Percentiles rank a stretch among this genome's conserved stretches.
Evolutionary conservation across 2,113 vertebrate species (phyloP).

Genomic region (Noctilio leporinus): DNA sequence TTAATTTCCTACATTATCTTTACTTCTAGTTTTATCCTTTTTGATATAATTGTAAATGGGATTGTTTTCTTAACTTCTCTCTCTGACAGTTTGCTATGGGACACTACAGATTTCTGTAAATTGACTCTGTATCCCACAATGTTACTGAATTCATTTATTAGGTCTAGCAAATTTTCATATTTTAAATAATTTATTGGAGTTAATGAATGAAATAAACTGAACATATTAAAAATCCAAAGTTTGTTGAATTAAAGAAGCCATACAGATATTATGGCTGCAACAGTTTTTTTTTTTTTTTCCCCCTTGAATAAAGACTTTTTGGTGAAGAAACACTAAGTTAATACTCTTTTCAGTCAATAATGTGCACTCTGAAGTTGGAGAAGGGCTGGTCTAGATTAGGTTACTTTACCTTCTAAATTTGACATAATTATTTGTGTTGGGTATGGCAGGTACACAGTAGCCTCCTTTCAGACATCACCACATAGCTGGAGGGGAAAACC

Average conservation of each 20-base stretch:
- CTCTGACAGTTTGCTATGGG: not conserved
- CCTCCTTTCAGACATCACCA: not conserved
- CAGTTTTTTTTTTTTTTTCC: not conserved
- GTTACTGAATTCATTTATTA: not conserved
- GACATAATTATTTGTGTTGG: not conserved
- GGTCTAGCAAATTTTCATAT: not conserved
- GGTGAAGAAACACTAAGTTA: not conserved
- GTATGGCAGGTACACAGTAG: not conserved
- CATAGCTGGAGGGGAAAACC: not conserved
- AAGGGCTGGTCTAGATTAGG: not conserved
- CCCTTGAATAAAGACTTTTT: not conserved
- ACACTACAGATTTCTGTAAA: not conserved
- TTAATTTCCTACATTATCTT: not conserved
- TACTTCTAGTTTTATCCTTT: not conserved
- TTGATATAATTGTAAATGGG: not conserved
- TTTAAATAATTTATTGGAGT: not conserved
- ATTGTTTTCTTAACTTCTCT: not conserved
- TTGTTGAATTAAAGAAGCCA: not conserved
- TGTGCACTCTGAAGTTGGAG: not conserved
- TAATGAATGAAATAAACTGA: not conserved
- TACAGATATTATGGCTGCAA: not conserved
- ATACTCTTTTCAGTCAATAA: not conserved
- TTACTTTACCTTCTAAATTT: not conserved
- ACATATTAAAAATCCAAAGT: not conserved
- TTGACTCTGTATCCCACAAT: not conserved